phyloP scores from a whole-genome alignment of 1,140 invertebrate species.

The Cylas formicarius region DNA sequence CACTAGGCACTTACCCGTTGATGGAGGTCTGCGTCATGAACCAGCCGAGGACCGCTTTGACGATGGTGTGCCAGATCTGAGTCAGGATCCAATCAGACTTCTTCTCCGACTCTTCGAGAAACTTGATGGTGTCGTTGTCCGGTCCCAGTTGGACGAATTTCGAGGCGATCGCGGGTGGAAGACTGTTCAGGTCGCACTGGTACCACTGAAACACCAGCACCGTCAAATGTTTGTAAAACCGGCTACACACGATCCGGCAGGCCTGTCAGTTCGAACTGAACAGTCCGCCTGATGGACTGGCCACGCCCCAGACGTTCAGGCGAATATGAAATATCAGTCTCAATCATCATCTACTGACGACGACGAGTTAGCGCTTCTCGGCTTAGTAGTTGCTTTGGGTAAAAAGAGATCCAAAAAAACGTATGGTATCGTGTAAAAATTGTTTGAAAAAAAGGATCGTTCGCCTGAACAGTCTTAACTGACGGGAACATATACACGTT shows the following conservation, averaged over 20 bases:
- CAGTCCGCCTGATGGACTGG: too few relatives aligned
- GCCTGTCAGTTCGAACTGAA: too few relatives aligned
- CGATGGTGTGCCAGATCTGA: constrained; percentile 67
- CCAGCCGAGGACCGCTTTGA: constrained; percentile 58
- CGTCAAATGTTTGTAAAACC: too few relatives aligned
- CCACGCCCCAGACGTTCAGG: too few relatives aligned
- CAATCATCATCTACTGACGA: too few relatives aligned
- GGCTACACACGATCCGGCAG: too few relatives aligned
- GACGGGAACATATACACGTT: too few relatives aligned
- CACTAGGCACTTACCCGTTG: constrained; percentile 79
- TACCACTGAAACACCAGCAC: constrained; percentile 58
- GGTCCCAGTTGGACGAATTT: constrained; percentile 57
- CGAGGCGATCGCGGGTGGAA: constrained; percentile 44
- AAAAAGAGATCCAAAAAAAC: neutral
- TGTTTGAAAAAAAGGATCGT: too few relatives aligned
- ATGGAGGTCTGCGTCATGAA: constrained; percentile 79
- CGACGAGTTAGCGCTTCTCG: neutral
- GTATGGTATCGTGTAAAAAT: too few relatives aligned
- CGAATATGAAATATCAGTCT: too few relatives aligned
- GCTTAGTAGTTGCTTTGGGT: too few relatives aligned
- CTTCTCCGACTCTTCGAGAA: constrained; percentile 61
- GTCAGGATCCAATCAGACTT: constrained; percentile 69
- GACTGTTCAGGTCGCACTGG: constrained; percentile 44
- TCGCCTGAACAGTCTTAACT: too few relatives aligned
- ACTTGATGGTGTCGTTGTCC: constrained; percentile 64